Percentiles rank a stretch among this genome's conserved stretches.
Conservation (phyloP, 35 echinoderm and acorn worm species). For the Anneissia japonica region DNA sequence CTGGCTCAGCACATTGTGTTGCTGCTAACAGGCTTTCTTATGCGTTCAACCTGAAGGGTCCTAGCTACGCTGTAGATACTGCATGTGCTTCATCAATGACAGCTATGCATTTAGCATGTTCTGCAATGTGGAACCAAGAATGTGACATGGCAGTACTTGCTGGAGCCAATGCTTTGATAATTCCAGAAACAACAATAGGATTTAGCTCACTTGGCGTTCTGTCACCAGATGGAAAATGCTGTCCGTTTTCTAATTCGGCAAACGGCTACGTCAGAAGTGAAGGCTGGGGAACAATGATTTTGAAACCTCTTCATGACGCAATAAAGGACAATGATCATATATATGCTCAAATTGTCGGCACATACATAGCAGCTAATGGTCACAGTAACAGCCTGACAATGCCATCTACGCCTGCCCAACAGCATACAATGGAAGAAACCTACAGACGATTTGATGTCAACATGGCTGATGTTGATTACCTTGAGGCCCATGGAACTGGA, state of each 20-base stretch:
- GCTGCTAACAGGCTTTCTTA: conserved; percentile 88
- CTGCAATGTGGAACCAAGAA: conserved; percentile 58
- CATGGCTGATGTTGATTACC: conserved; percentile 62
- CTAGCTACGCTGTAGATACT: conserved; percentile 69
- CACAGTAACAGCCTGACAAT: conserved; percentile 70
- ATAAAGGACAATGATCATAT: conserved; percentile 75
- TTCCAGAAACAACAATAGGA: conserved; percentile 71
- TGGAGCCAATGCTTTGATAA: conserved; percentile 44
- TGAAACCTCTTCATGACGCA: conserved; percentile 68
- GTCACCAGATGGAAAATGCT: conserved; percentile 72
- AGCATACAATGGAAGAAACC: conserved; percentile 51
- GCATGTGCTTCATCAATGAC: conserved; percentile 80
- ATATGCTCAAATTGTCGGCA: conserved; percentile 69
- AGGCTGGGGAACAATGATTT: conserved; percentile 77
- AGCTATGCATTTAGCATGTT: conserved; percentile 83
- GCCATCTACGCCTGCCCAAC: conserved; percentile 66
- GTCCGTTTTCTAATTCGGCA: conserved; percentile 80
- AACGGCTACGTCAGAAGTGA: conserved; percentile 92
- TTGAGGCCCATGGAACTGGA: conserved; percentile 89
- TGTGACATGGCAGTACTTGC: conserved; percentile 66
- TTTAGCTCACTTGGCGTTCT: conserved; percentile 78
- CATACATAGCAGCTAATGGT: conserved; percentile 69
- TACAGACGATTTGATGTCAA: conserved; percentile 60
- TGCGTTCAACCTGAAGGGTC: conserved; percentile 72
- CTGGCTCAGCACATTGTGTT: conserved; percentile 68